A percentile compares a stretch with the other conserved stretches of the same genome.
Conservation (phyloP, 2,797 vertebrate genomes). For the Pseudochirops cupreus region DNA sequence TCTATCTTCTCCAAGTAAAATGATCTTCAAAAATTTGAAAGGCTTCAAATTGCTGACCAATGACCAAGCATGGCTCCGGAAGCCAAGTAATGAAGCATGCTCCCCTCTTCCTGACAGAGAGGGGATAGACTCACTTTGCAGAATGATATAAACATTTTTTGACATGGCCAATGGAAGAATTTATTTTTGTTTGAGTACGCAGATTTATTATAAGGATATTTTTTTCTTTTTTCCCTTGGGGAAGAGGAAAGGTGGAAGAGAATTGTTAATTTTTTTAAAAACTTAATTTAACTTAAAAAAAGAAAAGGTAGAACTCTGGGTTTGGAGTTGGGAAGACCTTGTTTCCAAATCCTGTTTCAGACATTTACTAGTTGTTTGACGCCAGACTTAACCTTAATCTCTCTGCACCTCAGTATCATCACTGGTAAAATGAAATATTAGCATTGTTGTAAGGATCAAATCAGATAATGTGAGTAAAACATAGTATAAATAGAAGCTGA, state of each 20-base stretch:
- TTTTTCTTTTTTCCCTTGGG: neutral
- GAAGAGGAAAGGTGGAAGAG: neutral
- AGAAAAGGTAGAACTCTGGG: neutral
- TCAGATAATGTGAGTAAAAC: neutral
- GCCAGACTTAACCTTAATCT: neutral
- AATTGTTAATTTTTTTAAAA: neutral
- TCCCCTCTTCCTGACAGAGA: neutral
- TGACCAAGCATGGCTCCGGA: neutral
- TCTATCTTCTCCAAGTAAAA: slow-evolving; percentile 12
- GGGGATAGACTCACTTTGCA: neutral
- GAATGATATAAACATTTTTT: neutral
- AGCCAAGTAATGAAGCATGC: neutral
- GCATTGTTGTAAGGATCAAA: neutral
- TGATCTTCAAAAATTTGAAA: slow-evolving; percentile 24
- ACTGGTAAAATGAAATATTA: neutral
- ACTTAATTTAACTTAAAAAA: neutral
- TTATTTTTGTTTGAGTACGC: neutral
- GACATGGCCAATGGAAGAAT: neutral
- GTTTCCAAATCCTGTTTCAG: neutral
- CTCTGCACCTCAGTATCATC: neutral
- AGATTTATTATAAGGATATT: neutral
- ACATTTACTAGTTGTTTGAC: neutral
- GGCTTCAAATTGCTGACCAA: neutral
- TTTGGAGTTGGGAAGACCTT: neutral
- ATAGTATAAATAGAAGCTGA: neutral